These are phyloP conservation scores for Helicoverpa armigera DNA, from an alignment of 1,140 invertebrate species.

Conservation along the genomic window DNA sequence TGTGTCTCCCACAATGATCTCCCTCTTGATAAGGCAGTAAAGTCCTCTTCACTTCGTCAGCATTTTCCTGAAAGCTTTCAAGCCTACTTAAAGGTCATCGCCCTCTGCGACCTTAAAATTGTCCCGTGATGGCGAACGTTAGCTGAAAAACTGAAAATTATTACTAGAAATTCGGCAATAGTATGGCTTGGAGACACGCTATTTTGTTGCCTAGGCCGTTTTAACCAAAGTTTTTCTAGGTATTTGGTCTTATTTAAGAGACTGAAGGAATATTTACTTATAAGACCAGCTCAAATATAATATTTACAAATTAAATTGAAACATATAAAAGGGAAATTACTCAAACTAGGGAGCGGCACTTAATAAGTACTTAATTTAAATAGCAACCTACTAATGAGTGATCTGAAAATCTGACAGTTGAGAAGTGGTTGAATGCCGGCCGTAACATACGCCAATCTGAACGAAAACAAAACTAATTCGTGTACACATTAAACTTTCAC, in stretches of 20 bases:
- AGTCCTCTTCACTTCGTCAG: conserved; percentile 9
- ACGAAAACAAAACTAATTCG: conserved; percentile 50
- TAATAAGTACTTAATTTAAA: too few species aligned
- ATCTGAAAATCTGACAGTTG: background rate
- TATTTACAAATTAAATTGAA: too few species aligned
- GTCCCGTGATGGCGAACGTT: conserved; percentile 31
- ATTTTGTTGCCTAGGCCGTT: background rate
- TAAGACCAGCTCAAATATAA: too few species aligned
- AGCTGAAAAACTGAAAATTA: conserved; percentile 31
- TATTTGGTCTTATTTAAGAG: background rate
- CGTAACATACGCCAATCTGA: conserved; percentile 30
- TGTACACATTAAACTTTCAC: conserved; percentile 48
- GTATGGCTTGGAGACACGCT: background rate
- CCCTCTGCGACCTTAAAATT: conserved; percentile 19
- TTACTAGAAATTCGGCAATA: background rate
- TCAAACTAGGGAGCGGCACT: too few species aligned
- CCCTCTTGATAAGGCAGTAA: background rate
- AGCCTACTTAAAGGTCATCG: conserved; percentile 12
- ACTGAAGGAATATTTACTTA: too few species aligned
- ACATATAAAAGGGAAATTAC: too few species aligned
- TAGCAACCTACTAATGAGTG: background rate
- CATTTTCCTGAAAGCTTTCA: conserved; percentile 31
- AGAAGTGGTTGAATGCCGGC: conserved; percentile 21
- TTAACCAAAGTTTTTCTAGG: background rate
- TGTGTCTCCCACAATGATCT: background rate